A percentile compares a stretch with the other conserved stretches of the same genome.
These are phyloP conservation scores for Drosophila elegans DNA, from an alignment of 1,140 invertebrate species.

Conservation along the genomic window DNA sequence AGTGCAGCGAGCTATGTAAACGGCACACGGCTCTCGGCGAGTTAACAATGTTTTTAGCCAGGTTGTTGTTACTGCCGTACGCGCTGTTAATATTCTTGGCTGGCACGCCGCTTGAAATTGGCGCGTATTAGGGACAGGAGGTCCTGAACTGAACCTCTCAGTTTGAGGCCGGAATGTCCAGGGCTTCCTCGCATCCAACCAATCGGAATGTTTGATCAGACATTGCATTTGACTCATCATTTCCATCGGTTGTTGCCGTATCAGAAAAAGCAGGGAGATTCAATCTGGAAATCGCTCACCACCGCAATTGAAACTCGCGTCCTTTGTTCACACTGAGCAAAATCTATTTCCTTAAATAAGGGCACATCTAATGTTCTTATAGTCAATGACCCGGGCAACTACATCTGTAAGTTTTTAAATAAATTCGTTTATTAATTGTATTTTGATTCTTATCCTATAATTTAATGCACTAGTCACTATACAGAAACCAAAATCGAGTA, in stretches of 20 bases:
- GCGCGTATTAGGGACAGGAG: constrained; percentile 56
- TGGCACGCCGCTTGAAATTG: constrained; percentile 60
- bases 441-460: too few species aligned
- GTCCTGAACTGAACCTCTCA: neutral
- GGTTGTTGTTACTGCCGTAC: constrained; percentile 32
- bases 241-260: constrained; percentile 13
- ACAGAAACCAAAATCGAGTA: too few species aligned
- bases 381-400: too few species aligned
- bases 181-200: constrained; percentile 36
- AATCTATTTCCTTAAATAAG: neutral
- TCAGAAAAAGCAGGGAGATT: constrained; percentile 18
- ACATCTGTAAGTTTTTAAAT: too few species aligned
- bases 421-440: too few species aligned
- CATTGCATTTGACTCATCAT: constrained; percentile 72
- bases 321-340: constrained; percentile 13
- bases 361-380: too few species aligned
- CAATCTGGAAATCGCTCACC: neutral
- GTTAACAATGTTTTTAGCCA: constrained; percentile 66
- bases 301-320: constrained; percentile 54
- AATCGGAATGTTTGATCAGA: constrained; percentile 79
- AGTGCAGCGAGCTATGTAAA: constrained; percentile 64
- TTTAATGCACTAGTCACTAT: too few species aligned
- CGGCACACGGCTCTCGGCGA: constrained; percentile 58
- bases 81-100: constrained; percentile 75
- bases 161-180: neutral